A percentile compares a stretch with the other conserved stretches of the same genome.
Conservation (phyloP, 2,888 invertebrate genomes). For the Fragum whitleyi region DNA sequence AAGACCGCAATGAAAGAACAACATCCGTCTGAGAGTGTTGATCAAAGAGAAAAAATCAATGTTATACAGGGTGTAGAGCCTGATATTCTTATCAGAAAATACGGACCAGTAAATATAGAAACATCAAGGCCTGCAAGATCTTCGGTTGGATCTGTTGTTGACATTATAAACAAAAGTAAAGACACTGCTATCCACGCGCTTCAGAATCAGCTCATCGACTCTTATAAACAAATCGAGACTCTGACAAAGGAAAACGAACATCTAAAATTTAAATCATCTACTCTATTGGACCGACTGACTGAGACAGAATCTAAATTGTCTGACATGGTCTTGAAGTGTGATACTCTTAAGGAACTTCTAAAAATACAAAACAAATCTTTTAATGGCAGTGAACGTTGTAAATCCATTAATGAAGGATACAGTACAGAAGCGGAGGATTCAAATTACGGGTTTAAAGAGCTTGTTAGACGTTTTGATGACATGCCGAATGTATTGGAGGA, state of each 20-base stretch:
- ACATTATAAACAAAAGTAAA: background rate
- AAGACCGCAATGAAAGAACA: background rate
- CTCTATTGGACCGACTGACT: constrained; percentile 29
- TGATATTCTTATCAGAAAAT: background rate
- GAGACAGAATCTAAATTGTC: constrained; percentile 25
- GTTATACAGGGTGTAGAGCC: background rate
- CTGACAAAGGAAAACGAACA: constrained; percentile 50
- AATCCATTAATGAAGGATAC: background rate
- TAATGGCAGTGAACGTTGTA: background rate
- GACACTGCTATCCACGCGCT: constrained; percentile 37
- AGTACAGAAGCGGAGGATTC: background rate
- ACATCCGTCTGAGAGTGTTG: constrained; percentile 22
- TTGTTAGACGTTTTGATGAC: constrained; percentile 15
- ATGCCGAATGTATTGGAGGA: background rate
- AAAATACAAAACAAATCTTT: background rate
- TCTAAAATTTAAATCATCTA: constrained; percentile 50
- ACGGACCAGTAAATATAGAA: background rate
- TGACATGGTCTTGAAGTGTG: constrained; percentile 30
- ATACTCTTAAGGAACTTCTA: background rate
- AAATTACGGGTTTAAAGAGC: background rate
- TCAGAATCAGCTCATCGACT: constrained; percentile 68
- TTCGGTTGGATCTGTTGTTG: constrained; percentile 17
- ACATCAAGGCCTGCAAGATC: background rate
- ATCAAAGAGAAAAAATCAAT: background rate
- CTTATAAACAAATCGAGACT: constrained; percentile 55